phyloP scores from a whole-genome alignment of 2,797 vertebrate genomes.

The Bucorvus abyssinicus region DNA sequence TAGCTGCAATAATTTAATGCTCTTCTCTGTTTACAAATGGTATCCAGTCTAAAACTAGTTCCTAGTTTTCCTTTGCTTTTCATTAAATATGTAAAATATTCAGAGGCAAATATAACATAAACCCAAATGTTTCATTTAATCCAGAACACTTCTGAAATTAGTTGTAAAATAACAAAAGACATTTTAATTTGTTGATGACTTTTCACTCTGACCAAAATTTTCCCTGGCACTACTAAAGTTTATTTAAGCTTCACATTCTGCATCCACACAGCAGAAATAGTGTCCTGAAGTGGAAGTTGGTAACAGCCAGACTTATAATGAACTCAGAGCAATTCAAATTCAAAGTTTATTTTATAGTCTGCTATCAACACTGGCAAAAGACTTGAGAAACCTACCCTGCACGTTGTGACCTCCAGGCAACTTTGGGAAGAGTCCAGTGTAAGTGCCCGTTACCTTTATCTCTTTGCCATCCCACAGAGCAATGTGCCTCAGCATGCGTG shows the following conservation, averaged over 20 bases:
- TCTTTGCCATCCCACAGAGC: constrained; percentile 79
- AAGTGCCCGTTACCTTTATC: constrained; percentile 67
- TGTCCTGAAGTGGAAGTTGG: background rate
- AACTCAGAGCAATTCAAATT: background rate
- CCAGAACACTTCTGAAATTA: background rate
- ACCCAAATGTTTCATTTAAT: background rate
- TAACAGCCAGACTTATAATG: background rate
- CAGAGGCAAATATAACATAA: background rate
- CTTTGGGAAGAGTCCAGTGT: constrained; percentile 70
- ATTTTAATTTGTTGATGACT: background rate
- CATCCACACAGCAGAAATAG: background rate
- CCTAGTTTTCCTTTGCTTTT: background rate
- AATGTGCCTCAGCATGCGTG: constrained; percentile 70
- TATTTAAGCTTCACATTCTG: background rate
- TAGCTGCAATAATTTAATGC: background rate
- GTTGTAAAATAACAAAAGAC: background rate
- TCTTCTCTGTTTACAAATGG: background rate
- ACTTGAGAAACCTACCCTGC: constrained; percentile 69
- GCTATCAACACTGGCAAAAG: background rate
- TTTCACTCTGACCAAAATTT: background rate
- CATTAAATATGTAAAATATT: background rate
- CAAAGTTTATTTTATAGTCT: background rate
- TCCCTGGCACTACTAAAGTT: background rate
- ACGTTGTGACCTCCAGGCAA: constrained; percentile 69
- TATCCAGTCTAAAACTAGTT: background rate